phyloP scores from a whole-genome alignment of 2,113 vertebrate species.

The Caracal caracal region DNA sequence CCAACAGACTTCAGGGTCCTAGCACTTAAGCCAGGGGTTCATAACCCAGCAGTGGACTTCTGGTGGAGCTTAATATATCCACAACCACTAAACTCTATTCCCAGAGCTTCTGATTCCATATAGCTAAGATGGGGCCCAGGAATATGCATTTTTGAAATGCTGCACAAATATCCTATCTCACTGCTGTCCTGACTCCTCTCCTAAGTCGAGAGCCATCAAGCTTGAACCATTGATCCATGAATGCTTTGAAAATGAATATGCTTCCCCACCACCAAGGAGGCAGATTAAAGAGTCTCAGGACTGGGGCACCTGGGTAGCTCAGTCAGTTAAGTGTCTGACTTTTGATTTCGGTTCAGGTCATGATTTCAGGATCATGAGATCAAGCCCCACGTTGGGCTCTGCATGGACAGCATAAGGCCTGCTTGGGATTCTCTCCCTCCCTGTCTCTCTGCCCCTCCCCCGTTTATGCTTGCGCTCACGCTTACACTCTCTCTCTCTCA shows the following conservation, averaged over 20 bases:
- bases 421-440: too few relatives aligned
- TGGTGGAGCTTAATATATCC: background rate
- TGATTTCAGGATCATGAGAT: too few relatives aligned
- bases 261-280: background rate
- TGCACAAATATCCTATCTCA: background rate
- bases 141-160: background rate
- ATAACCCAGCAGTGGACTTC: background rate
- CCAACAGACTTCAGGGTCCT: slow-evolving; percentile 8
- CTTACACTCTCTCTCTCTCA: too few relatives aligned
- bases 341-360: too few relatives aligned
- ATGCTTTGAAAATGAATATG: slow-evolving; percentile 40
- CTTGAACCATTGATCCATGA: background rate
- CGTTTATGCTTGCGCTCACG: too few relatives aligned
- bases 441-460: too few relatives aligned
- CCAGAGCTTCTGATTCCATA: background rate
- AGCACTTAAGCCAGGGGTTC: background rate
- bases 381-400: too few relatives aligned
- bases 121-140: background rate
- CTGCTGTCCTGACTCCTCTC: background rate
- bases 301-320: too few relatives aligned
- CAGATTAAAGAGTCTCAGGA: too few relatives aligned
- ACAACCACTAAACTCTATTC: background rate
- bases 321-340: too few relatives aligned
- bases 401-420: too few relatives aligned
- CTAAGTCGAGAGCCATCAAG: background rate